A percentile compares a stretch with the other conserved stretches of the same genome.
phyloP scores from a whole-genome alignment of 2,888 invertebrate species.

The Laothoe populi region DNA sequence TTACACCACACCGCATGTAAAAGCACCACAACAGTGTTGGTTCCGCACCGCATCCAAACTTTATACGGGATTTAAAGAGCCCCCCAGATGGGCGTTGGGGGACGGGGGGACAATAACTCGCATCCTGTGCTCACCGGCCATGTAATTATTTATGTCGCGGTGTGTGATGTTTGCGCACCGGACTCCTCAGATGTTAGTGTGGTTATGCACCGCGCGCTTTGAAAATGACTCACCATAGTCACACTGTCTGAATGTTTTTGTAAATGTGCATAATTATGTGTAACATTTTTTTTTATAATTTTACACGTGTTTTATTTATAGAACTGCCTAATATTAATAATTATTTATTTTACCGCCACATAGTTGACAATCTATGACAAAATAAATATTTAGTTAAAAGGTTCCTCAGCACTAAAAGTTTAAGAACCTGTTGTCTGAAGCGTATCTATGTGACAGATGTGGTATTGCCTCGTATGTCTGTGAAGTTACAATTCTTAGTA shows the following conservation, averaged over 20 bases:
- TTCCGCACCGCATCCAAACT: background rate
- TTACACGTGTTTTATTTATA: no score
- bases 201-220: background rate
- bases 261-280: background rate
- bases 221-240: background rate
- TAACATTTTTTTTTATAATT: no score
- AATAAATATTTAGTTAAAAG: no score
- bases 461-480: no score
- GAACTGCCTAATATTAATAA: no score
- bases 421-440: no score
- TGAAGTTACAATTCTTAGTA: no score
- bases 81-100: slow-evolving; percentile 28
- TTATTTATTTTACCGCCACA: no score
- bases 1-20: background rate
- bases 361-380: no score
- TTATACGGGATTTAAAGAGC: background rate
- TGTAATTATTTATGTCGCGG: slow-evolving; percentile 67
- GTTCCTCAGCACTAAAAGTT: no score
- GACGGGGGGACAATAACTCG: slow-evolving; percentile 50
- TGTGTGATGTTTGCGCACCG: slow-evolving; percentile 40
- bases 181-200: slow-evolving; percentile 26
- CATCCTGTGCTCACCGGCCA: slow-evolving; percentile 54
- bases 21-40: background rate
- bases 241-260: background rate
- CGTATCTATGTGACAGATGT: no score